A percentile compares a stretch with the other conserved stretches of the same genome.
These are phyloP conservation scores for Branchellion lobata DNA, from an alignment of 2,888 invertebrate genomes.

Conservation along the genomic window DNA sequence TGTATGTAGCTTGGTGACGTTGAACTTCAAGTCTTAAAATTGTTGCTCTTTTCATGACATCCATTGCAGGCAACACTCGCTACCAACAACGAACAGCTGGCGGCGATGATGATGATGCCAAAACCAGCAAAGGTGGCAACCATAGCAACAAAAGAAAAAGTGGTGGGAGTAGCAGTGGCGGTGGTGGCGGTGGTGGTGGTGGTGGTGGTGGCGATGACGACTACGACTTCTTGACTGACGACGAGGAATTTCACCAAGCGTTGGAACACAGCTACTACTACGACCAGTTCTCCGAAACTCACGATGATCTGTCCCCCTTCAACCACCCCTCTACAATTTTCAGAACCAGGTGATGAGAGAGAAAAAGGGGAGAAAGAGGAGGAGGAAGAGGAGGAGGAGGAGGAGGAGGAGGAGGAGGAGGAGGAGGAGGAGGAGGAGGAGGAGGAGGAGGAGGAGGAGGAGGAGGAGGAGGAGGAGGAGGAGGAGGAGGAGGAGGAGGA, in stretches of 20 bases:
- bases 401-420: constrained; percentile 35
- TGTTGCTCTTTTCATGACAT: too few relatives aligned
- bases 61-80: background rate
- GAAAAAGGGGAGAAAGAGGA: constrained; percentile 2
- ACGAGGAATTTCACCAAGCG: background rate
- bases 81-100: background rate
- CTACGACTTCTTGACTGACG: too few relatives aligned
- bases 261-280: background rate
- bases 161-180: background rate
- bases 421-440: constrained; percentile 32
- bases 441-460: constrained; percentile 31
- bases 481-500: constrained; percentile 38
- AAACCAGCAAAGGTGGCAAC: too few relatives aligned
- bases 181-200: background rate
- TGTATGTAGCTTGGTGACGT: too few relatives aligned
- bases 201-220: background rate
- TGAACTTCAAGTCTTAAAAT: too few relatives aligned
- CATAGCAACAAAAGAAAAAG: background rate
- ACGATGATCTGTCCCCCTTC: too few relatives aligned
- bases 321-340: too few relatives aligned
- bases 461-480: constrained; percentile 34
- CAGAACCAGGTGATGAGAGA: background rate
- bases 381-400: constrained; percentile 30
- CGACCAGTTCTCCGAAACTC: too few relatives aligned
- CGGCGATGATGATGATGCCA: background rate